Base-by-base conservation (phyloP, 1,140 invertebrate genomes). In the Drosophila micromelanica region DNA sequence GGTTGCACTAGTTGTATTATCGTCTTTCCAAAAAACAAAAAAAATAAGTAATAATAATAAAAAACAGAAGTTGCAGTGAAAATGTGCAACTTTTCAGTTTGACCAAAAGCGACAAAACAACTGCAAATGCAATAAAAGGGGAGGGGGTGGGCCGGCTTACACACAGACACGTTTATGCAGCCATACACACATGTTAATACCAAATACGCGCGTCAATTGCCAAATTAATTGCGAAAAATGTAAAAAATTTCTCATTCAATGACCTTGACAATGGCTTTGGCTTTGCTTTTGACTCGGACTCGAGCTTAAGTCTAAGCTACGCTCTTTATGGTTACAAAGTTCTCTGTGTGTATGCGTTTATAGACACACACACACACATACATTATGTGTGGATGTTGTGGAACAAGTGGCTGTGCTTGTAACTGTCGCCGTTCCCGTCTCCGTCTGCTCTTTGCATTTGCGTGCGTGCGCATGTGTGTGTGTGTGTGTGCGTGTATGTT, bases 201-300 rank as follows among this genome's bases (percentile, higher is more conserved):
- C 72, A 69, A 23, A 71, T 56, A 62, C 40, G 64, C 78, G 68
- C 71, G 54, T 76, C 55, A 78, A 82, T 73, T 60, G 70, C 51
- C 62, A 71, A 74, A 86, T 85, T 77, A 85, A 85, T 85, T 80
- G 80, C 68, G 57, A 85, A 82, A 81, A 82, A 71, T 65, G 11
- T 73, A 80, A 73, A 81, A 80, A 80, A 74, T 80, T 85, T 80
- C 76, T 69, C 80, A 85, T 85, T 86, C 80, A 85, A 85, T 86
- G 80, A 85, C 80, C 80, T 85, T 85, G 81, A 85, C 80, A 85
- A 85, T 85, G 80, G 81, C 80, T 84, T 71, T 77, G 78, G 61
- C 74, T 68, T 46, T 63, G 72, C 60, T 76, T 73, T 32, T 48
- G 55, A 37, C 60, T 43, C 9, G 13, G 45, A 27, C 42, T 45